These are phyloP conservation scores for Microcaecilia unicolor DNA, from an alignment of 2,797 vertebrate species.

Conservation along the genomic window DNA sequence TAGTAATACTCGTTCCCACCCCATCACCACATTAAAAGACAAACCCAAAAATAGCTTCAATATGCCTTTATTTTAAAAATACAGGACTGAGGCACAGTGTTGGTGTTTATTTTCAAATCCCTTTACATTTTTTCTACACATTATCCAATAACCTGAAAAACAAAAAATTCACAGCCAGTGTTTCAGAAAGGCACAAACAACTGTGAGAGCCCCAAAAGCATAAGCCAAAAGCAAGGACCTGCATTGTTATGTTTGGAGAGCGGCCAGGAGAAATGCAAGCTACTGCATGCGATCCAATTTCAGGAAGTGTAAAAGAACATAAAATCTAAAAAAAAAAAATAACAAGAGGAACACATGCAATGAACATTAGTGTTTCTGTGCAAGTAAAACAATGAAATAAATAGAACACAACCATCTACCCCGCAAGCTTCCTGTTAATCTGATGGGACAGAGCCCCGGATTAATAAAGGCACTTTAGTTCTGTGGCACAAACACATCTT, in stretches of 20 bases:
- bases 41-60: constrained; percentile 19
- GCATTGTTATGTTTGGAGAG: no score
- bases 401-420: constrained; percentile 55
- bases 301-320: constrained; percentile 8
- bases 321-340: no score
- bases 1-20: no score
- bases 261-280: no score
- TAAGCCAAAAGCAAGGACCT: no score
- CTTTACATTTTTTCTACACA: constrained; percentile 7
- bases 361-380: constrained; percentile 62
- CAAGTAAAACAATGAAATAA: constrained; percentile 57
- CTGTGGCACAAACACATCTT: no score
- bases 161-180: constrained; percentile 7
- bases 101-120: constrained; percentile 13
- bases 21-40: neutral
- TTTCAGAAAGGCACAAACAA: constrained; percentile 24
- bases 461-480: constrained; percentile 50
- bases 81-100: constrained; percentile 30
- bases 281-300: no score
- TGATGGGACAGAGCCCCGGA: constrained; percentile 34
- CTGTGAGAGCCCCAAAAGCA: constrained; percentile 12
- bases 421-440: constrained; percentile 46
- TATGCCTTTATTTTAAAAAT: constrained; percentile 52
- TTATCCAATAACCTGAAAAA: constrained; percentile 8
- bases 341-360: constrained; percentile 34